Evolutionary conservation across 2,797 vertebrate genomes (phyloP).

Genomic region (Acipenser ruthenus): DNA sequence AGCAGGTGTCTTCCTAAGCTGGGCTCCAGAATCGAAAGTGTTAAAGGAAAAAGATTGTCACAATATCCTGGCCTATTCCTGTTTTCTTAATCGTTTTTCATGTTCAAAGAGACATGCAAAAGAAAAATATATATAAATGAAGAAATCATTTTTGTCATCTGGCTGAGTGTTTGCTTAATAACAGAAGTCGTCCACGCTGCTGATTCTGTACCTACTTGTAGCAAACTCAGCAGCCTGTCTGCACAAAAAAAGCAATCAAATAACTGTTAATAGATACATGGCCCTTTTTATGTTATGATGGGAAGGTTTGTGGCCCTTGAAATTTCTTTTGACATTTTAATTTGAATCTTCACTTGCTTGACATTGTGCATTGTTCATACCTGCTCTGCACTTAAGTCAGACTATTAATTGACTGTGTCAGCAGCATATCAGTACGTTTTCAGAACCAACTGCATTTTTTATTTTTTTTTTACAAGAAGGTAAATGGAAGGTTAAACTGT

Average conservation of each 20-base stretch:
- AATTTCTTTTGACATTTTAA: constrained; percentile 29
- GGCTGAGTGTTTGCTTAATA: neutral
- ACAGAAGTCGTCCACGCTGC: neutral
- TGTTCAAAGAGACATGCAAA: neutral
- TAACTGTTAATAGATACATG: constrained; percentile 20
- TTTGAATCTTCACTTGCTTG: constrained; percentile 21
- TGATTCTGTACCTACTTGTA: neutral
- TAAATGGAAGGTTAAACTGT: too few species aligned
- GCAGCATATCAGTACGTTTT: neutral
- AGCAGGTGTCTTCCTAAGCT: too few species aligned
- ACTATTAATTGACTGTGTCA: constrained; percentile 20
- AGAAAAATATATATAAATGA: neutral
- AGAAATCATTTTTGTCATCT: neutral
- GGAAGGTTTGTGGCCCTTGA: constrained; percentile 22
- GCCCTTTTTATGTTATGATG: constrained; percentile 23
- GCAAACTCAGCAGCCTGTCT: neutral
- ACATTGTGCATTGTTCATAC: constrained; percentile 20
- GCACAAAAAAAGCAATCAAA: constrained; percentile 23
- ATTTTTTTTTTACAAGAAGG: too few species aligned
- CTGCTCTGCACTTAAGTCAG: constrained; percentile 10
- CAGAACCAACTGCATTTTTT: too few species aligned
- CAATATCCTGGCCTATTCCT: too few species aligned
- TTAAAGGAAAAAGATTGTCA: too few species aligned
- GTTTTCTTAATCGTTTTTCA: too few species aligned
- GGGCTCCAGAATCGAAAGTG: too few species aligned